Conservation (phyloP, 2,797 vertebrate genomes). For the Danio tinwini region DNA sequence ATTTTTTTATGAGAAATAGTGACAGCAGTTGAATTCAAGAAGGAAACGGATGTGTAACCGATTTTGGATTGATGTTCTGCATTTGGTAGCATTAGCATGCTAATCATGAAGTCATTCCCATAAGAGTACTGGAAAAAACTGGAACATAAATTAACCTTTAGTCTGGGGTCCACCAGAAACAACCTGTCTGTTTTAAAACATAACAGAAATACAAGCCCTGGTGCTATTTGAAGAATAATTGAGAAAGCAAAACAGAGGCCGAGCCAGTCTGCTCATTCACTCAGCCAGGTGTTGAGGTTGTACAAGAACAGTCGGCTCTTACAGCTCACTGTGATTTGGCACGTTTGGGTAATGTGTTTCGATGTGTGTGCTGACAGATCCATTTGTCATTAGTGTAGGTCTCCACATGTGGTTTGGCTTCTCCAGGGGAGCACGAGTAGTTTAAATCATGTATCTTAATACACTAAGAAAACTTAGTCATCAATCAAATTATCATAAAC, state of each 20-base stretch:
- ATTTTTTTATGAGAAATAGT: no score
- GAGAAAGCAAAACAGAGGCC: conserved; percentile 12
- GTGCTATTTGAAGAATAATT: conserved; percentile 13
- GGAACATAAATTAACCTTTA: conserved; percentile 51
- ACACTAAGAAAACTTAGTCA: background rate
- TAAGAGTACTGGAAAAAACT: conserved; percentile 40
- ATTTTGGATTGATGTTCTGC: background rate
- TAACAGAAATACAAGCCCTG: conserved; percentile 28
- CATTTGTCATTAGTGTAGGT: conserved; percentile 22
- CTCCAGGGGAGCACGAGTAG: background rate
- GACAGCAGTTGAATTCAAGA: background rate
- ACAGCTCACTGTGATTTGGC: conserved; percentile 33
- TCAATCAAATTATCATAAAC: conserved; percentile 23
- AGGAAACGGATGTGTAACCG: background rate
- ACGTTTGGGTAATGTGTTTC: conserved; percentile 28
- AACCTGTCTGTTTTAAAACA: conserved; percentile 37
- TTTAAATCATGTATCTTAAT: conserved; percentile 9
- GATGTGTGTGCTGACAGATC: conserved; percentile 38
- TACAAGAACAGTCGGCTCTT: conserved; percentile 23
- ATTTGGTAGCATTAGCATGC: conserved; percentile 11
- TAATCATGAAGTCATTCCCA: conserved; percentile 48
- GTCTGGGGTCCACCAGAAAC: conserved; percentile 35
- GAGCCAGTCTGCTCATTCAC: conserved; percentile 2
- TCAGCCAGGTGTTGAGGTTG: conserved; percentile 19
- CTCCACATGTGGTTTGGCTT: conserved; percentile 28